Percentiles rank a stretch among this genome's conserved stretches.
Conservation (phyloP, 1,140 invertebrate genomes). For the Pseudomyrmex cubaensis region DNA sequence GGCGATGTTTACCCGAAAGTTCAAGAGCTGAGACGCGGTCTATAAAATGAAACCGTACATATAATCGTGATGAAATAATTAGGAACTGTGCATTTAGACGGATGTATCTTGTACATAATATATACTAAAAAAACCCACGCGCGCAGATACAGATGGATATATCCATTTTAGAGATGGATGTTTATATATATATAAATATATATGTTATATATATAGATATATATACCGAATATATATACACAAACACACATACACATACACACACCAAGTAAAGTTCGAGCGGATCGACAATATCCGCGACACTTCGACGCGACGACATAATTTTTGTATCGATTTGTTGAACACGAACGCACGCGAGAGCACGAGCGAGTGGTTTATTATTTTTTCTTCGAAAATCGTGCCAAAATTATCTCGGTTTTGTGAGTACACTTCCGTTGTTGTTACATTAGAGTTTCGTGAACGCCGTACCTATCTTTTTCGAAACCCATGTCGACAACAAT, state of each 20-base stretch:
- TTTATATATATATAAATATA: conserved; percentile 79
- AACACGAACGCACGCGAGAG: conserved; percentile 68
- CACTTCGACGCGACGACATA: conserved; percentile 36
- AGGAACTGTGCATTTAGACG: conserved; percentile 76
- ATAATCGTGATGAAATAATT: conserved; percentile 68
- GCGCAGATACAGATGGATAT: conserved; percentile 76
- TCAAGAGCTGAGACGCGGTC: neutral
- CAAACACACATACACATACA: conserved; percentile 70
- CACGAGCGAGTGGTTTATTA: conserved; percentile 72
- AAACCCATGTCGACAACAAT: conserved; percentile 69
- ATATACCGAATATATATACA: conserved; percentile 76
- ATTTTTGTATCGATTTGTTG: conserved; percentile 79
- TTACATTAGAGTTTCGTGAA: conserved; percentile 68
- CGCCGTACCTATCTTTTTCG: conserved; percentile 52
- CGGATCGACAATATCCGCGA: conserved; percentile 34
- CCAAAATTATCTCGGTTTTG: conserved; percentile 81
- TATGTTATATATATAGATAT: conserved; percentile 73
- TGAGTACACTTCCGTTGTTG: conserved; percentile 64
- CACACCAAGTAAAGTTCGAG: conserved; percentile 65
- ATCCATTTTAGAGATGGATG: conserved; percentile 79
- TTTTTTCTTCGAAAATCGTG: conserved; percentile 79
- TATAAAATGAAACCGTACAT: conserved; percentile 19
- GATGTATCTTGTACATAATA: conserved; percentile 71
- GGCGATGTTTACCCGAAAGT: conserved; percentile 17
- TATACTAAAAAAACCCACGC: conserved; percentile 44